phyloP scores from a whole-genome alignment of 2,888 invertebrate genomes.

The Trachelus troglodyta region DNA sequence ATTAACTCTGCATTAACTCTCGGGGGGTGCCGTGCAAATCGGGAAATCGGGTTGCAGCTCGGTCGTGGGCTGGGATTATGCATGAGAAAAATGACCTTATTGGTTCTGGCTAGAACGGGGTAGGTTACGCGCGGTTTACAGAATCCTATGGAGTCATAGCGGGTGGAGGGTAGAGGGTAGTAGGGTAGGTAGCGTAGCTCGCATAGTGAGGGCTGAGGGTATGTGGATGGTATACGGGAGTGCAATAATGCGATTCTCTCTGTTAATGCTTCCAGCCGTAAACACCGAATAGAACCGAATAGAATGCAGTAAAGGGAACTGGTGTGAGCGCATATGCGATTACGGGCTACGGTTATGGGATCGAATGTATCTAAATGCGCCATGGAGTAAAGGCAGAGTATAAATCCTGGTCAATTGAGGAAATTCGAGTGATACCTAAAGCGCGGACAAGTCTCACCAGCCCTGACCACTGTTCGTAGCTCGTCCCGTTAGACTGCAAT shows the following conservation, averaged over 20 bases:
- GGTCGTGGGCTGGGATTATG: conserved; percentile 45
- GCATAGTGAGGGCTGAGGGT: conserved; percentile 14
- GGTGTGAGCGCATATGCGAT: conserved; percentile 26
- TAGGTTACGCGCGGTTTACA: conserved; percentile 45
- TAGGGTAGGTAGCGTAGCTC: conserved; percentile 8
- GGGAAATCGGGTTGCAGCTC: conserved; percentile 29
- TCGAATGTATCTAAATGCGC: conserved; percentile 28
- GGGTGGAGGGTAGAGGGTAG: background rate
- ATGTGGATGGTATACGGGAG: conserved; percentile 28
- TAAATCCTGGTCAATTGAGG: background rate
- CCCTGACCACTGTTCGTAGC: no score
- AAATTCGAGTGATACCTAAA: background rate
- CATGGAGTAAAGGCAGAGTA: background rate
- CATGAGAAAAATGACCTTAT: conserved; percentile 56
- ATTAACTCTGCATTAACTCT: conserved; percentile 58
- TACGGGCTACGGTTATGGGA: conserved; percentile 28
- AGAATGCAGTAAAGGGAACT: conserved; percentile 56
- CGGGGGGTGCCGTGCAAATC: conserved; percentile 38
- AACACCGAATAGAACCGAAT: conserved; percentile 51
- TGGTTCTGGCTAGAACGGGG: conserved; percentile 49
- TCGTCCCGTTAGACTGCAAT: no score
- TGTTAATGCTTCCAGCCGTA: conserved; percentile 57
- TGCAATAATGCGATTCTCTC: conserved; percentile 60
- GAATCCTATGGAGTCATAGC: conserved; percentile 5
- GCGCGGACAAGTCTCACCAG: background rate